Base-by-base conservation (phyloP, 2,888 invertebrate genomes). In the Eupithecia exiguata region DNA sequence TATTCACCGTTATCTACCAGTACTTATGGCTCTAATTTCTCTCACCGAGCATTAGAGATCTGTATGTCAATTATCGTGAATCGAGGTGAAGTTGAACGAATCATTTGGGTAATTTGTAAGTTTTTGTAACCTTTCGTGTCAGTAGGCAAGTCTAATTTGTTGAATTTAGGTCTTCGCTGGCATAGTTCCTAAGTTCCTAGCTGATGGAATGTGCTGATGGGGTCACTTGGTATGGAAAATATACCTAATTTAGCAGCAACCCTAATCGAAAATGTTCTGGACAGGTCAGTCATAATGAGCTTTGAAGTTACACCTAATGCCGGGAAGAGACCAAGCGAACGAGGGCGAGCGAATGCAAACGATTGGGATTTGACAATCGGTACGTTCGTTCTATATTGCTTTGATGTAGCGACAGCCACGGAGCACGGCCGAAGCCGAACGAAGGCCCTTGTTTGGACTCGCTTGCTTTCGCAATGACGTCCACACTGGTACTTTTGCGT, bases 31-130 rank as follows among this genome's bases (percentile, higher is more conserved):
- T 73, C 71, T 67, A 76, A 76, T 76, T 70, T 68, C 58, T 68
- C 65, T 69, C n/a, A n/a, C 58, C 38, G 66, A 72, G 68, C 72
- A 65, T 65, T 62, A 38, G 35, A 72, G 67, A 21, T 70, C 58
- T 69, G 70, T 70, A 38, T 65, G 75, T 69, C 71, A 76, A 76
- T 76, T 76, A 73, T 46, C 76, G 62, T 69, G 62, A 40, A 73
- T 71, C 70, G 71, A 71, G 71, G 73, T 66, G 70, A 73, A 74
- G 71, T 68, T 70, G 38, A 25, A 71, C 40, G 38, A 40, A 69
- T 43, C 35, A 68, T 68, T 72, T 65, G n/a, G 40, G 38, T 40
- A 66, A 40, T 66, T 40, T 66, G 40, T 40, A 66, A 12, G 38
- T 66, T 66, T 40, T 40, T 66, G 16, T 36, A 62, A 62, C 40